These are phyloP conservation scores for Callyntrura guangdongensis DNA, from an alignment of 2,888 invertebrate genomes.

Conservation along the genomic window DNA sequence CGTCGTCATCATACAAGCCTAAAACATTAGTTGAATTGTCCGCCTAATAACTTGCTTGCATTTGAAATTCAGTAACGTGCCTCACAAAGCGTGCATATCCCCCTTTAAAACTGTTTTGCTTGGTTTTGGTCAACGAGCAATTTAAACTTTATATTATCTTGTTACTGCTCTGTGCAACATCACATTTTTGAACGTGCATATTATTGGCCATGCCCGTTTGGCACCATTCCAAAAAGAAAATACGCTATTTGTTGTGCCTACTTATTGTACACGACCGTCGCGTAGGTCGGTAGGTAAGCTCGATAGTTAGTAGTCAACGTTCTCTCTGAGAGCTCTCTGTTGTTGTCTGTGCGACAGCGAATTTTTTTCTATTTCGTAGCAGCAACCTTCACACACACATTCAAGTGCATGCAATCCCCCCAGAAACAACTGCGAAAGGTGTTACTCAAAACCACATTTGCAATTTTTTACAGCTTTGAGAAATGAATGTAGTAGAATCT, in stretches of 20 bases:
- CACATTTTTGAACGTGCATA: neutral
- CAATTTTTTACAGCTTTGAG: too few relatives aligned
- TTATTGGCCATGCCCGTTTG: slow-evolving; percentile 22
- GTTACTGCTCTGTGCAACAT: neutral
- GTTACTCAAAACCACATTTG: too few relatives aligned
- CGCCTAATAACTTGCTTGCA: slow-evolving; percentile 7
- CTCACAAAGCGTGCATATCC: neutral
- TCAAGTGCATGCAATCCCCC: neutral
- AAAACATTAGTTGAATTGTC: slow-evolving; percentile 22
- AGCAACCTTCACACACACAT: slow-evolving; percentile 21
- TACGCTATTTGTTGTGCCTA: slow-evolving; percentile 50
- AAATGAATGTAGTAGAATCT: too few relatives aligned
- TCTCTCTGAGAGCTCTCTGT: neutral
- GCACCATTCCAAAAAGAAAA: slow-evolving; percentile 47
- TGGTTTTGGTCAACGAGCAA: slow-evolving; percentile 51
- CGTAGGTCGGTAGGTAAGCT: neutral
- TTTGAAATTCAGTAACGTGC: neutral
- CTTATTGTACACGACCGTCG: neutral
- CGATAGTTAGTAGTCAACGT: neutral
- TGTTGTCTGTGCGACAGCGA: neutral
- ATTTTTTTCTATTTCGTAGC: slow-evolving; percentile 6
- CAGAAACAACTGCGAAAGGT: neutral
- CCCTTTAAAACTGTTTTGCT: slow-evolving; percentile 6
- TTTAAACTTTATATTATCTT: slow-evolving; percentile 17
- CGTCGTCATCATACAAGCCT: slow-evolving; percentile 30